Evolutionary conservation across 2,888 invertebrate species (phyloP), one percentile per base, ranked within the genome.

Genomic region (Allacma fusca): DNA sequence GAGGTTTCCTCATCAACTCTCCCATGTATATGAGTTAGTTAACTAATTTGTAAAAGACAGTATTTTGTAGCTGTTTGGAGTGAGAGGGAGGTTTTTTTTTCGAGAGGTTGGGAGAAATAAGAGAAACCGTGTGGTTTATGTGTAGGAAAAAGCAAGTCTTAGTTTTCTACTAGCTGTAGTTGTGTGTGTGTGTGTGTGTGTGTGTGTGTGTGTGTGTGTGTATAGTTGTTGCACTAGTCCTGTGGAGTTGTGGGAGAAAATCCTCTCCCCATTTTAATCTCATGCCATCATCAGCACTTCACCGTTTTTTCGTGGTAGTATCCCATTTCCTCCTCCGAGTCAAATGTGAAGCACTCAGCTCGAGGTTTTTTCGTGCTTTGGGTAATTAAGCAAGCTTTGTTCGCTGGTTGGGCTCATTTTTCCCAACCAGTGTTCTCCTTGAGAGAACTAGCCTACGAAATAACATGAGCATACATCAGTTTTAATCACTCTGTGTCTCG

Each of bases 361-460:
- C 80, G 77, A 77, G 79, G 78, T 81, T 75, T 82, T 82, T 81
- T 80, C 82, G 82, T 82, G 83, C 83, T 81, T 81, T 83, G 83
- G 82, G 83, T 83, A 83, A 83, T 83, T 83, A 83, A 83, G 81
- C 82, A 83, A 82, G 82, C 82, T 80, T 83, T 82, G 83, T 83
- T 83, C 81, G 79, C 81, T 83, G 80, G 80, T 83, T 83, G 81
- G 78, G 78, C 83, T 82, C 82, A 83, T 83, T 83, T 83, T 82
- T 82, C 80, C 81, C 73, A 70, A 76, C 59, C 78, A 69, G 59
- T 75, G 57, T 44, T 75, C 71, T 78, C 44, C 71, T 50, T 43
- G 57, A 43, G 68, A 62, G 75, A 43, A 23, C 75, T 57, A 72
- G 29, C 34, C 29, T 59, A 67, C 57, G 75, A 78, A 80, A 80